A percentile compares a stretch with the other conserved stretches of the same genome.
phyloP scores from a whole-genome alignment of 1,140 invertebrate species.

The Drosophila grimshawi region DNA sequence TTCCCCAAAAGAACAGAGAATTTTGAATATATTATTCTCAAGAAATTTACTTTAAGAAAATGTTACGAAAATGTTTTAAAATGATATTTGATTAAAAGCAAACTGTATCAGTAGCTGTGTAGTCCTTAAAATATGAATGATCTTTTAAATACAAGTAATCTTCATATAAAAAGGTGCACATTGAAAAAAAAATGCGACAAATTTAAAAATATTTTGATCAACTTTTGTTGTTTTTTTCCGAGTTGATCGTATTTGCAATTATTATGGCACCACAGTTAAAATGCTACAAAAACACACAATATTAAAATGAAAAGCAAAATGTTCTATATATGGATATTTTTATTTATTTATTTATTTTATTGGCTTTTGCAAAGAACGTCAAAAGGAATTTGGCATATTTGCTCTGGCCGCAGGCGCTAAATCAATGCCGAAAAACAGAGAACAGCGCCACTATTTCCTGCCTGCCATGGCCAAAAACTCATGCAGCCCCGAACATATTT shows the following conservation, averaged over 20 bases:
- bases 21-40: not conserved
- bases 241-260: too few relatives aligned
- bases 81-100: too few relatives aligned
- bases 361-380: conserved; percentile 6
- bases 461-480: conserved; percentile 41
- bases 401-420: conserved; percentile 52
- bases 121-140: too few relatives aligned
- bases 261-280: not conserved
- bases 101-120: too few relatives aligned
- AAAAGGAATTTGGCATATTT: conserved; percentile 37
- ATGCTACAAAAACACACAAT: not conserved
- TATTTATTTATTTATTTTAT: not conserved
- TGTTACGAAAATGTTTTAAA: too few relatives aligned
- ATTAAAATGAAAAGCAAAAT: not conserved
- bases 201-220: too few relatives aligned
- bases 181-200: too few relatives aligned
- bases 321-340: not conserved
- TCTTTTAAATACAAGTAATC: too few relatives aligned
- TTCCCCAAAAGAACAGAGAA: not conserved
- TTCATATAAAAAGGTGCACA: too few relatives aligned
- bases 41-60: too few relatives aligned
- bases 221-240: not conserved
- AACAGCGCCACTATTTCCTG: conserved; percentile 67
- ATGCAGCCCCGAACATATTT: conserved; percentile 64
- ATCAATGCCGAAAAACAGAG: conserved; percentile 62